Evolutionary conservation across 2,113 vertebrate genomes (phyloP), one percentile per base, ranked within the genome.

Genomic region (Nerophis ophidion): DNA sequence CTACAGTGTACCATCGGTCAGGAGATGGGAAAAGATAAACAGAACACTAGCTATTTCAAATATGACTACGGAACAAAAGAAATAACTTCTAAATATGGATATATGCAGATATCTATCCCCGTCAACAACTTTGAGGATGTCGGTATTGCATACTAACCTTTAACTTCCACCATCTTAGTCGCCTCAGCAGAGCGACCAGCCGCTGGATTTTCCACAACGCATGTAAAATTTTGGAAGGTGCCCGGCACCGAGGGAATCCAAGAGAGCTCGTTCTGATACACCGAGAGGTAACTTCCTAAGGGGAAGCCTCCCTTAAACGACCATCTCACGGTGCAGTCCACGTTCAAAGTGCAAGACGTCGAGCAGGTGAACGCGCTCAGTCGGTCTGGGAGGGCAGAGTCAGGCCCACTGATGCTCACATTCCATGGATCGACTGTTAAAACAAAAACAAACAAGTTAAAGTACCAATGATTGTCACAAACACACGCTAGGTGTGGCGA

Each of bases 141-240:
- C 26, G 26, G 26, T 26, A 3, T 26, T 26, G 26, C 26, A 26
- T 26, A 55, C n/a, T 9, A 40, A 38, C 75, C 82, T 77, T 49
- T 51, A 47, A 84, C 82, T 58, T 72, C 66, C 4, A 87, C 79
- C 53, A 8, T 65, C 35, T 74, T 79, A 9, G 79, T 74, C 62
- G 63, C 63, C 45, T 80, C 48, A 9, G 68, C 74, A 8, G 68
- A 71, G 34, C 48, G 55, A 57, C 54, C 59, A 38, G 35, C 61
- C 6, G 54, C 65, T 48, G 5, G 7, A 42, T 84, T 85, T 55
- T 81, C 52, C 14, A 60, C 73, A 17, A 86, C 14, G 13, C 82
- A 88, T 40, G 70, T 84, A 33, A 85, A 71, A 53, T 67, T 75
- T 42, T 82, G 81, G 35, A 70, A 71, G 5, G 57, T 58, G 8